Evolutionary conservation across 2,888 invertebrate genomes (phyloP).

Genomic region (Drosophila fungiperda): DNA sequence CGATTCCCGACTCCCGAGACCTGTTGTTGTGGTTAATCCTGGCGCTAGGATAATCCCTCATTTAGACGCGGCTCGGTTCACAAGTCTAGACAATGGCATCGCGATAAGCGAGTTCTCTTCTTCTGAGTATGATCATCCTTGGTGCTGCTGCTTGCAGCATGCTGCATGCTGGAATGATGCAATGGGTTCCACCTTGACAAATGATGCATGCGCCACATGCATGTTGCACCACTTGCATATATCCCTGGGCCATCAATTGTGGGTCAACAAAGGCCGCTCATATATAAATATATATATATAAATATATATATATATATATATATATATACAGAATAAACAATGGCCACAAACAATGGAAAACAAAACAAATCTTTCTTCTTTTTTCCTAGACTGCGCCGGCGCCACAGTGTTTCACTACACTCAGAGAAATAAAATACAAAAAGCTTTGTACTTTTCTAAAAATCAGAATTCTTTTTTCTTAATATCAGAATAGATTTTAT

Average conservation of each 20-base stretch:
- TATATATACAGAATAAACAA: constrained; percentile 43
- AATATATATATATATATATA: constrained; percentile 2
- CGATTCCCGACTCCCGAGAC: not conserved
- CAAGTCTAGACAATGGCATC: constrained; percentile 79
- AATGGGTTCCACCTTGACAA: constrained; percentile 43
- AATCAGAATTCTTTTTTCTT: too few species aligned
- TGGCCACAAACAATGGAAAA: constrained; percentile 37
- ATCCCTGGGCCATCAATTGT: constrained; percentile 51
- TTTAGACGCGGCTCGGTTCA: constrained; percentile 75
- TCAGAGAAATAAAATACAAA: not conserved
- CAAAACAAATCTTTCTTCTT: constrained; percentile 4
- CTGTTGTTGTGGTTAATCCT: constrained; percentile 59
- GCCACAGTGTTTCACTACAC: constrained; percentile 20
- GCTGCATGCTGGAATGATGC: constrained; percentile 41
- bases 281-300: constrained; percentile 6
- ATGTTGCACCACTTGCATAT: constrained; percentile 9
- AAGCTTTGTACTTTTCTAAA: too few species aligned
- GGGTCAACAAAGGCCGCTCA: constrained; percentile 59
- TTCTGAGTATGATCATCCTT: constrained; percentile 35
- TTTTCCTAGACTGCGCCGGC: constrained; percentile 16
- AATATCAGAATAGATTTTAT: too few species aligned
- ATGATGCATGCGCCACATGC: constrained; percentile 35
- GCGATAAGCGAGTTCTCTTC: constrained; percentile 47
- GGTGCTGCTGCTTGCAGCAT: constrained; percentile 19
- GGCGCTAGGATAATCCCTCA: constrained; percentile 79